These are phyloP conservation scores for Herminia tarsipennalis DNA, from an alignment of 2,888 invertebrate species.

Conservation along the genomic window DNA sequence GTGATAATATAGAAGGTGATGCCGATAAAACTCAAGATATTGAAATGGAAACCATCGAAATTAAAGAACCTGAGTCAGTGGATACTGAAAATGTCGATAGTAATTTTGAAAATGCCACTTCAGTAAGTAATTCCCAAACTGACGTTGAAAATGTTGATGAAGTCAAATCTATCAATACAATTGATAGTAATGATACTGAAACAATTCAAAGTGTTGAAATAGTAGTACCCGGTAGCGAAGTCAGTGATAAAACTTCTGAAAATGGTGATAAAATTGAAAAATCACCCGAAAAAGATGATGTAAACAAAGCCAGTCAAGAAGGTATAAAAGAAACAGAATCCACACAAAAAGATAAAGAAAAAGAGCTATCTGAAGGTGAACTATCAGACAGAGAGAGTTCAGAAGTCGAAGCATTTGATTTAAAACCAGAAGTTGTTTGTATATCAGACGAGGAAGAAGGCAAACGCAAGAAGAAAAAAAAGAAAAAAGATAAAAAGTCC, in stretches of 20 bases:
- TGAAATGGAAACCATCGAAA: not conserved
- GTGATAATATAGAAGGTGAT: not conserved
- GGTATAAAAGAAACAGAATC: conserved; percentile 4
- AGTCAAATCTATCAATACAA: conserved; percentile 3
- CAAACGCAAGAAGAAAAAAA: conserved; percentile 58
- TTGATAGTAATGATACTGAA: conserved; percentile 3
- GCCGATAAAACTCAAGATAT: not conserved
- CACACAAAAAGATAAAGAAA: conserved; percentile 19
- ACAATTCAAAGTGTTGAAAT: not conserved
- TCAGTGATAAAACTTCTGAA: no score
- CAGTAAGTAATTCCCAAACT: not conserved
- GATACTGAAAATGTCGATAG: not conserved
- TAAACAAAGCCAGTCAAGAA: not conserved
- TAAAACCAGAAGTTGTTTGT: conserved; percentile 79
- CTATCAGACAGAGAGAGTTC: conserved; percentile 65
- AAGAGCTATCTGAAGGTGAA: conserved; percentile 69
- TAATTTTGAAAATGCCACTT: not conserved
- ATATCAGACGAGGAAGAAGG: conserved; percentile 77
- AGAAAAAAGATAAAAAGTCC: conserved; percentile 74
- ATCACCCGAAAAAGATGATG: not conserved
- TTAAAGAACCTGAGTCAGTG: not conserved
- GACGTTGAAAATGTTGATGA: conserved; percentile 8
- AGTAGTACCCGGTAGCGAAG: no score
- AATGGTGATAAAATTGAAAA: not conserved
- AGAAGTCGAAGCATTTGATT: conserved; percentile 65